These are phyloP conservation scores for Drosophila yooni DNA, from an alignment of 2,888 invertebrate species.

Conservation along the genomic window DNA sequence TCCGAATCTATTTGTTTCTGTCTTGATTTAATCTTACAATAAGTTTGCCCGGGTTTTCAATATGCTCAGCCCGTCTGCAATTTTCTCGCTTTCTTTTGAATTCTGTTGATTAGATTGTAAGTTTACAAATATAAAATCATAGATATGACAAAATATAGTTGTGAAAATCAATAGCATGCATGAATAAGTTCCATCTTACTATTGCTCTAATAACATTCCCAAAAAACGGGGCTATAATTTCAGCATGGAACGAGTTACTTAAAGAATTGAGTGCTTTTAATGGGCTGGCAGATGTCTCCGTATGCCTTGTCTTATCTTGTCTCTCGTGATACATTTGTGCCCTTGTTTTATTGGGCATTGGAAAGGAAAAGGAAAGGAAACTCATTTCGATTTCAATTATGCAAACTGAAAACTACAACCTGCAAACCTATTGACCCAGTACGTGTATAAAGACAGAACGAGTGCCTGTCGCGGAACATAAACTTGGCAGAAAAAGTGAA, in stretches of 20 bases:
- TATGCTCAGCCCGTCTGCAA: slow-evolving; percentile 2
- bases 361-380: slow-evolving; percentile 11
- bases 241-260: background rate
- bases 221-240: background rate
- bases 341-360: background rate
- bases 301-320: background rate
- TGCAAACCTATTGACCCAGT: slow-evolving; percentile 56
- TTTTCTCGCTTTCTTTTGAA: slow-evolving; percentile 7
- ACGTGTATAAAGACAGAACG: slow-evolving; percentile 21
- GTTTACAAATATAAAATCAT: slow-evolving; percentile 8
- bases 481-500: slow-evolving; percentile 43
- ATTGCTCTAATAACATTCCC: background rate
- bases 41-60: slow-evolving; percentile 23
- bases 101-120: slow-evolving; percentile 10
- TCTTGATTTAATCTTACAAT: slow-evolving; percentile 27
- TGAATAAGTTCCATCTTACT: background rate
- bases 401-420: slow-evolving; percentile 40
- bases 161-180: background rate
- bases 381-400: slow-evolving; percentile 72
- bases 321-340: background rate
- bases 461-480: slow-evolving; percentile 26
- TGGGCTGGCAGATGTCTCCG: background rate
- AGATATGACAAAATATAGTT: background rate
- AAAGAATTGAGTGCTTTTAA: background rate
- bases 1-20: slow-evolving; percentile 3